Conservation (phyloP, 2,113 vertebrate species). For the Accipiter cooperii region DNA sequence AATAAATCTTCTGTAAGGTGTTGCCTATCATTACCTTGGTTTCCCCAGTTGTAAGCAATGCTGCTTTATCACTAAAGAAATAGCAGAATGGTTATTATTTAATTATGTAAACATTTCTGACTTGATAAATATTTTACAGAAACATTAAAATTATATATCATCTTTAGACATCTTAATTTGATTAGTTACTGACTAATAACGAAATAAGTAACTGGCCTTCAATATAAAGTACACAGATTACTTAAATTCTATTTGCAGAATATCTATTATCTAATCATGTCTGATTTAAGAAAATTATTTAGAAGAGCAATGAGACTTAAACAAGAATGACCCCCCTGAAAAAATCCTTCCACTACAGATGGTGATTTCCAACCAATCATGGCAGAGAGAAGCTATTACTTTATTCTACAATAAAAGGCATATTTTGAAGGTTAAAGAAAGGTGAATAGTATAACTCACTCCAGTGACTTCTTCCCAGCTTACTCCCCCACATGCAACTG, state of each 20-base stretch:
- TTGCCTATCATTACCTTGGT: not conserved
- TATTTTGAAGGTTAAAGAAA: slow-evolving; percentile 4
- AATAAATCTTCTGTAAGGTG: not conserved
- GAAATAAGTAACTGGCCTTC: not conserved
- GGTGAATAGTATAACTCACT: not conserved
- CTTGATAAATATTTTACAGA: not conserved
- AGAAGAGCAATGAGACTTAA: not conserved
- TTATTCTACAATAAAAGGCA: not conserved
- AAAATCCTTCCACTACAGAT: not conserved
- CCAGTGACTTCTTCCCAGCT: not conserved
- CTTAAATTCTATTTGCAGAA: not conserved
- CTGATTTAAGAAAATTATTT: not conserved
- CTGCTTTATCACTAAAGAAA: not conserved
- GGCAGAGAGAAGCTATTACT: not conserved
- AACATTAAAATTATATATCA: not conserved
- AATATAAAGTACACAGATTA: not conserved
- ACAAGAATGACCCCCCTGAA: not conserved
- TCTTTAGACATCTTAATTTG: not conserved
- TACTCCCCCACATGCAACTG: not conserved
- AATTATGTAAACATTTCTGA: not conserved
- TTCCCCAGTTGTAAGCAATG: not conserved
- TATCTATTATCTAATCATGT: not conserved
- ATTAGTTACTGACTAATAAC: not conserved
- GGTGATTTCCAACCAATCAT: not conserved
- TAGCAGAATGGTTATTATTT: not conserved